phyloP scores from a whole-genome alignment of 1,140 invertebrate species.

The Habropoda laboriosa region DNA sequence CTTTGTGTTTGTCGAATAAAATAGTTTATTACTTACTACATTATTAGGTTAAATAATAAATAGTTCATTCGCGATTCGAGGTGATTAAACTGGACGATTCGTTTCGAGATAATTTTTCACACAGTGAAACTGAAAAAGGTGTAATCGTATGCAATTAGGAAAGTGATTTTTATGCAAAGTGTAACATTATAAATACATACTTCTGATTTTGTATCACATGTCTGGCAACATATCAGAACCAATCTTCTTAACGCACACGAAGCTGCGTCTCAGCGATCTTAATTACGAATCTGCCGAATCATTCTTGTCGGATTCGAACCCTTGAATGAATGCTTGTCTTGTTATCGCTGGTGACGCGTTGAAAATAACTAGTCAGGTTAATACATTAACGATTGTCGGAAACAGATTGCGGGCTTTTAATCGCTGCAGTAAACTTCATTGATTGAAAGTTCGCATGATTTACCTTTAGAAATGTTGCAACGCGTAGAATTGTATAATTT shows the following conservation, averaged over 20 bases:
- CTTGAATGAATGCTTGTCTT: conserved; percentile 43
- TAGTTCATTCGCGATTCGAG: too few relatives aligned
- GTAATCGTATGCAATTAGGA: not conserved
- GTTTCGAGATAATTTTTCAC: too few relatives aligned
- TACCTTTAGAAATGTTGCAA: too few relatives aligned
- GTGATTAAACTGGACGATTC: too few relatives aligned
- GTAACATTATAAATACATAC: not conserved
- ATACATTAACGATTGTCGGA: conserved; percentile 32
- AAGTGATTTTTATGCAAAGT: conserved; percentile 1
- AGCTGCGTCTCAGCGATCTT: conserved; percentile 22
- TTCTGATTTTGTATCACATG: not conserved
- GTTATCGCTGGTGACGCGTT: conserved; percentile 42
- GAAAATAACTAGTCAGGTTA: conserved; percentile 45
- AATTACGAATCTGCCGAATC: conserved; percentile 40
- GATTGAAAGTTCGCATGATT: not conserved
- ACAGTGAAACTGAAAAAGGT: too few relatives aligned
- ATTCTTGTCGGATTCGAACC: conserved; percentile 21
- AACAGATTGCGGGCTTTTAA: conserved; percentile 25
- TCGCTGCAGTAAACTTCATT: conserved; percentile 1
- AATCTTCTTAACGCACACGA: conserved; percentile 20
- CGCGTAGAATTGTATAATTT: too few relatives aligned
- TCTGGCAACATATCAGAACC: not conserved
- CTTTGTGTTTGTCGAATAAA: too few relatives aligned
- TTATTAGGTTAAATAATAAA: too few relatives aligned
- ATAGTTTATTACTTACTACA: too few relatives aligned